Percentiles rank a stretch among this genome's conserved stretches.
Conservation (phyloP, 2,888 invertebrate species). For the Tenthredo mesomela region DNA sequence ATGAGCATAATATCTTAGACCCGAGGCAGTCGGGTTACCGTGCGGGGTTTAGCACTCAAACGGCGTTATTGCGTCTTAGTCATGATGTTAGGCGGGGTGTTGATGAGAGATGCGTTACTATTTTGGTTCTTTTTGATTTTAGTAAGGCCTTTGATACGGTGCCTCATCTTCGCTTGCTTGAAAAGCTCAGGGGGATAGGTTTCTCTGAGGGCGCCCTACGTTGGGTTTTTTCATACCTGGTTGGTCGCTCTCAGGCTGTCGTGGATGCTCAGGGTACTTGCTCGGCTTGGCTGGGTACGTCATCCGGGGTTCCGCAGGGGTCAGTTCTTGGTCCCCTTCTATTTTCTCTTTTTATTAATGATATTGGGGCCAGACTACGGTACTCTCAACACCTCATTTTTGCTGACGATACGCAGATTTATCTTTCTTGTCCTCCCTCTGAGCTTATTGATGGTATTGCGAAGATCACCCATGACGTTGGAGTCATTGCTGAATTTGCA, state of each 20-base stretch:
- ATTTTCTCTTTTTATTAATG: conserved; percentile 50
- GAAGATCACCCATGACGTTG: not conserved
- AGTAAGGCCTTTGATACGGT: too few species aligned
- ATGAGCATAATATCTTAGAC: not conserved
- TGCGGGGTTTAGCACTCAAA: not conserved
- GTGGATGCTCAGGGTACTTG: not conserved
- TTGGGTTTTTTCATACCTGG: not conserved
- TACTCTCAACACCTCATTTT: conserved; percentile 28
- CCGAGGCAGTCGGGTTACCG: not conserved
- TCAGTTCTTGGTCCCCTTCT: conserved; percentile 5
- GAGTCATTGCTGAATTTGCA: not conserved
- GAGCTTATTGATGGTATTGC: not conserved
- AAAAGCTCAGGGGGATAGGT: not conserved
- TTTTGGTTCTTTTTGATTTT: too few species aligned
- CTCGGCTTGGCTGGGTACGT: not conserved
- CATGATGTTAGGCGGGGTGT: too few species aligned
- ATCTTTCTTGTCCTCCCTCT: conserved; percentile 9
- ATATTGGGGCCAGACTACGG: not conserved
- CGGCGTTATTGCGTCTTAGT: not conserved
- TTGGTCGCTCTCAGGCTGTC: not conserved
- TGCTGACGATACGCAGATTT: conserved; percentile 52
- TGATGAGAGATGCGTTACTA: too few species aligned
- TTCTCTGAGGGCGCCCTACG: not conserved
- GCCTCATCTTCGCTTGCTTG: not conserved
- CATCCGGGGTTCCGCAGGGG: not conserved